phyloP scores from a whole-genome alignment of 2,888 invertebrate genomes.

The Dicranocentrus wangi region DNA sequence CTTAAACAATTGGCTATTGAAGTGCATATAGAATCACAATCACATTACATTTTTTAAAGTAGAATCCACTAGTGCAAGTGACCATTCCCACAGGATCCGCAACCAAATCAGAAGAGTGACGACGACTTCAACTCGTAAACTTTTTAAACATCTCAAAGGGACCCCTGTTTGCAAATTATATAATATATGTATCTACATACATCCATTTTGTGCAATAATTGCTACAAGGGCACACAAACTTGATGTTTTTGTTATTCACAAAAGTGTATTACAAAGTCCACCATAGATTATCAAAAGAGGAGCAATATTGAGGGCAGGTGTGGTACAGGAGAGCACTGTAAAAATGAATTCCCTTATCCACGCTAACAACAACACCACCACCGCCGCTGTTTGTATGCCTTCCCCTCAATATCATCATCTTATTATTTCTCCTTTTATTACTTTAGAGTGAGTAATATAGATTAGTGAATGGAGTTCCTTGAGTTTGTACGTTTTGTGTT shows the following conservation, averaged over 20 bases:
- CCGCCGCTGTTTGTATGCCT: too few relatives aligned
- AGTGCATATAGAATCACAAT: too few relatives aligned
- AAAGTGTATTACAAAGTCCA: too few relatives aligned
- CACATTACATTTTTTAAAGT: too few relatives aligned
- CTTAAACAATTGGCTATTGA: too few relatives aligned
- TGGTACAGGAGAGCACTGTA: slow-evolving; percentile 20
- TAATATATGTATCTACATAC: not conserved
- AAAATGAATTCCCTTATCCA: not conserved
- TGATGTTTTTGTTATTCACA: not conserved
- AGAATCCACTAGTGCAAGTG: too few relatives aligned
- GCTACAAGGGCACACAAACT: slow-evolving; percentile 42
- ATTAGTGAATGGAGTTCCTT: too few relatives aligned
- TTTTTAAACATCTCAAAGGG: too few relatives aligned
- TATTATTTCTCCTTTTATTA: not conserved
- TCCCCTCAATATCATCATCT: not conserved
- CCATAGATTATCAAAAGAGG: not conserved
- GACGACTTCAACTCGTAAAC: too few relatives aligned
- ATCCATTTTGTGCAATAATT: slow-evolving; percentile 49
- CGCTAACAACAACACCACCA: too few relatives aligned
- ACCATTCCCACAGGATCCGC: slow-evolving; percentile 10
- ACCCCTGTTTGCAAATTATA: too few relatives aligned
- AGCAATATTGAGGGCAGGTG: slow-evolving; percentile 55
- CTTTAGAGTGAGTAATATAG: not conserved
- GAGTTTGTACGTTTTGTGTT: not conserved
- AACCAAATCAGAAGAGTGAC: not conserved